Percentiles rank a stretch among this genome's conserved stretches.
Evolutionary conservation across 2,797 vertebrate genomes (phyloP).

Genomic region (Gallinago solitaria): DNA sequence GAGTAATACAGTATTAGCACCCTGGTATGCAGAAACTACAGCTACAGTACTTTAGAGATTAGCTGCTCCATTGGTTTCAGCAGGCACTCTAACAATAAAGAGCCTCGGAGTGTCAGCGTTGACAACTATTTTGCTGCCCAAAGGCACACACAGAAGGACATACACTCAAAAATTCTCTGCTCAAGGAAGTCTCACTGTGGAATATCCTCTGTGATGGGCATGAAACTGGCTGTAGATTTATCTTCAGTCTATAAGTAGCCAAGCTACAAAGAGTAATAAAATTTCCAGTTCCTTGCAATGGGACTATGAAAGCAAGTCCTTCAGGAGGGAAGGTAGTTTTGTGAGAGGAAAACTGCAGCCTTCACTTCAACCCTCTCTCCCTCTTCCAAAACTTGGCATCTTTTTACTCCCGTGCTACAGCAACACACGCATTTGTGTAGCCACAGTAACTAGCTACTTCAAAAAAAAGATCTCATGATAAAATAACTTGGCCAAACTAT

Average conservation of each 20-base stretch:
- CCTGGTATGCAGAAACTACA: background rate
- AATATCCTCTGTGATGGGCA: background rate
- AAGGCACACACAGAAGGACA: background rate
- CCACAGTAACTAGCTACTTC: background rate
- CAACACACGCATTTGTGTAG: background rate
- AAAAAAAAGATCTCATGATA: background rate
- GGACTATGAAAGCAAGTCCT: background rate
- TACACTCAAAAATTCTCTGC: background rate
- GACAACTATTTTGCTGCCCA: background rate
- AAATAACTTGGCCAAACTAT: background rate
- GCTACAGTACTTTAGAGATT: background rate
- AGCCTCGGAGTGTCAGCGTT: background rate
- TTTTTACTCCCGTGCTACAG: background rate
- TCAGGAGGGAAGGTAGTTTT: background rate
- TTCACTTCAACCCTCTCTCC: background rate
- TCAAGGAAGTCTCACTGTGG: background rate
- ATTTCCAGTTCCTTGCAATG: background rate
- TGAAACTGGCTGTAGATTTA: background rate
- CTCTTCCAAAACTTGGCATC: background rate
- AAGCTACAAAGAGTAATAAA: background rate
- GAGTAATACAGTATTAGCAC: background rate
- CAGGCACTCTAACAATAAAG: background rate
- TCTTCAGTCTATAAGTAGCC: background rate
- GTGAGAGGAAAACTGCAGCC: background rate
- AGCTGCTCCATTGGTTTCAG: background rate